These are phyloP conservation scores for Amphiprion clarkii DNA, from an alignment of 2,797 vertebrate species.

Conservation along the genomic window DNA sequence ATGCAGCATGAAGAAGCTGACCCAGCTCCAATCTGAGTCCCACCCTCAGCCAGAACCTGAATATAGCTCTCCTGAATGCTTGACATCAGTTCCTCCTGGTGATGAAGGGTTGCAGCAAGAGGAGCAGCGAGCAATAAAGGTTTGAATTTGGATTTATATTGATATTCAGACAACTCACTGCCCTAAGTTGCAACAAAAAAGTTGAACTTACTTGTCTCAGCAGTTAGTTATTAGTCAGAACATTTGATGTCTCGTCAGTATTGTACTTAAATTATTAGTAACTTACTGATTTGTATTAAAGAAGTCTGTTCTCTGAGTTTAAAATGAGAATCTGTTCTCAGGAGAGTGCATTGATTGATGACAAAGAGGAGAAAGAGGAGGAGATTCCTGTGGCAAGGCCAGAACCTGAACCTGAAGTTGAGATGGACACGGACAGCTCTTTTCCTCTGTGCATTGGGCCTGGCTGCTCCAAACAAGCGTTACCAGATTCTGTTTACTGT, in stretches of 20 bases:
- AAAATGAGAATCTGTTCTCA: slow-evolving; percentile 72
- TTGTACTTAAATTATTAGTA: not conserved
- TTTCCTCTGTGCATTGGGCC: slow-evolving; percentile 92
- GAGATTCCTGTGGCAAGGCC: slow-evolving; percentile 21
- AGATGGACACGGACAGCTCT: slow-evolving; percentile 76
- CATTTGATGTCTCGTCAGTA: not conserved
- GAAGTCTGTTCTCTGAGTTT: slow-evolving; percentile 39
- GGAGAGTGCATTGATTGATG: slow-evolving; percentile 54
- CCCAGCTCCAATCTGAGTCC: slow-evolving; percentile 51
- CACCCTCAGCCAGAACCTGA: slow-evolving; percentile 36
- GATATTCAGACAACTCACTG: not conserved
- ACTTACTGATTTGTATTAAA: slow-evolving; percentile 11
- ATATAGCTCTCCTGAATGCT: slow-evolving; percentile 44
- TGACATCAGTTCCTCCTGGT: slow-evolving; percentile 73
- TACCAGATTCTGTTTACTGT: slow-evolving; percentile 96
- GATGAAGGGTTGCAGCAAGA: slow-evolving; percentile 75
- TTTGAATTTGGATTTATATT: slow-evolving; percentile 71
- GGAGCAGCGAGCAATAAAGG: slow-evolving; percentile 87
- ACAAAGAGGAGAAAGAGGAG: slow-evolving; percentile 24
- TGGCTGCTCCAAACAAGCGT: slow-evolving; percentile 88
- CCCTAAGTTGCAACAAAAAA: slow-evolving; percentile 1
- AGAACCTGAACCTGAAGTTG: slow-evolving; percentile 40
- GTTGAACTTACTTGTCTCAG: not conserved
- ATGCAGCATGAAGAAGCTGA: slow-evolving; percentile 86
- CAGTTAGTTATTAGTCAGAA: not conserved